Percentiles rank a stretch among this genome's conserved stretches.
phyloP scores from a whole-genome alignment of 2,888 invertebrate genomes.

The Temnothorax rugatulus region DNA sequence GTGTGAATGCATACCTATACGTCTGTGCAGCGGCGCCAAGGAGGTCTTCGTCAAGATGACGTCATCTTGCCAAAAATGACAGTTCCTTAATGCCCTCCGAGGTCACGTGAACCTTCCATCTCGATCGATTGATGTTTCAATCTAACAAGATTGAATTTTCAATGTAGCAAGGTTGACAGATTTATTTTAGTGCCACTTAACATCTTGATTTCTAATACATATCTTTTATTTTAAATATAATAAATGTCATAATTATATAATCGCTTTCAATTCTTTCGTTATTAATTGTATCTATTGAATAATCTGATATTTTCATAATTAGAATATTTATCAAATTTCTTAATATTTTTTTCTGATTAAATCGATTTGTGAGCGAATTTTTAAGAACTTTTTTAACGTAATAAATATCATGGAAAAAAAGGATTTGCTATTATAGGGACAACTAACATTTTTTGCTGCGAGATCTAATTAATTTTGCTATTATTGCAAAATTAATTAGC shows the following conservation, averaged over 20 bases:
- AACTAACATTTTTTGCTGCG: no score
- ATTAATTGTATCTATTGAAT: neutral
- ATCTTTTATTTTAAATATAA: neutral
- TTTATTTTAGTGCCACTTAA: neutral
- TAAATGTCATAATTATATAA: neutral
- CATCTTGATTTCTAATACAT: neutral
- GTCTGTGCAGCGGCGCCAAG: constrained; percentile 57
- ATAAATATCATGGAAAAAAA: neutral
- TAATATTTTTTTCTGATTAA: neutral
- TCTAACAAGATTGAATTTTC: neutral
- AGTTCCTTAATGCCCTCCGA: neutral
- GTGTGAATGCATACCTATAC: neutral
- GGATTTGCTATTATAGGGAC: no score
- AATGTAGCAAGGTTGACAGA: neutral
- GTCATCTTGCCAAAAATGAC: constrained; percentile 63
- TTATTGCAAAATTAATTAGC: no score
- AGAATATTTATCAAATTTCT: neutral
- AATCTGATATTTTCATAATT: neutral
- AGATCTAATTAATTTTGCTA: no score
- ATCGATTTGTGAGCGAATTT: neutral
- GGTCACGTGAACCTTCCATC: neutral
- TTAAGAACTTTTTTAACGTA: no score
- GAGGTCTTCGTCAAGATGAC: constrained; percentile 62
- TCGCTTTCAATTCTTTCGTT: neutral
- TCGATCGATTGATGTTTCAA: neutral